A percentile compares a stretch with the other conserved stretches of the same genome.
Evolutionary conservation across 2,797 vertebrate species (phyloP).

Genomic region (Liasis olivaceus): DNA sequence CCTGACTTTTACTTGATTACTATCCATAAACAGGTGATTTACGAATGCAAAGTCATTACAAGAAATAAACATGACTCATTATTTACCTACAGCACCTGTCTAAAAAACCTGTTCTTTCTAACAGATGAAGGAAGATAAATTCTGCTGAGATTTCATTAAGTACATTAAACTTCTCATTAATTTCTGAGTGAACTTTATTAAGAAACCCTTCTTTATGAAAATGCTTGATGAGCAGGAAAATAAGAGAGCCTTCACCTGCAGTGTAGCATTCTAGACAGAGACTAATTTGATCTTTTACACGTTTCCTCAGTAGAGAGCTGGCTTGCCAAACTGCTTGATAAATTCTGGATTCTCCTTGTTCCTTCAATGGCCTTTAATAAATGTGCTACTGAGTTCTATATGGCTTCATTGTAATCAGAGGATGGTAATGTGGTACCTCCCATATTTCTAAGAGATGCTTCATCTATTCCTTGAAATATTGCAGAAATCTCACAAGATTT

Average conservation of each 20-base stretch:
- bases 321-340: not conserved
- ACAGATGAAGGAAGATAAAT: not conserved
- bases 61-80: not conserved
- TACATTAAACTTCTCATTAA: too few relatives aligned
- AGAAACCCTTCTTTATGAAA: not conserved
- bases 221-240: not conserved
- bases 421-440: not conserved
- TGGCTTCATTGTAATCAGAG: not conserved
- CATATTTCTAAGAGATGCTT: not conserved
- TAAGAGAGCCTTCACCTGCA: not conserved
- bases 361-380: not conserved
- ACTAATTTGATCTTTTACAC: not conserved
- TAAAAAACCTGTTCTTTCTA: not conserved
- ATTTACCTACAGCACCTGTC: conserved; percentile 15
- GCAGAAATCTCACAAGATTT: not conserved
- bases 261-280: not conserved
- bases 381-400: not conserved
- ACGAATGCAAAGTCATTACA: not conserved
- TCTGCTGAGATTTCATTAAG: not conserved
- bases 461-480: not conserved
- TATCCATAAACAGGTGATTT: not conserved
- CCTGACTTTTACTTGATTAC: not conserved
- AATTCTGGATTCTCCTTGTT: not conserved
- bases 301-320: not conserved
- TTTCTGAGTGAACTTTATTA: not conserved